Conservation (phyloP, 2,888 invertebrate species). For the Beris chalybata region DNA sequence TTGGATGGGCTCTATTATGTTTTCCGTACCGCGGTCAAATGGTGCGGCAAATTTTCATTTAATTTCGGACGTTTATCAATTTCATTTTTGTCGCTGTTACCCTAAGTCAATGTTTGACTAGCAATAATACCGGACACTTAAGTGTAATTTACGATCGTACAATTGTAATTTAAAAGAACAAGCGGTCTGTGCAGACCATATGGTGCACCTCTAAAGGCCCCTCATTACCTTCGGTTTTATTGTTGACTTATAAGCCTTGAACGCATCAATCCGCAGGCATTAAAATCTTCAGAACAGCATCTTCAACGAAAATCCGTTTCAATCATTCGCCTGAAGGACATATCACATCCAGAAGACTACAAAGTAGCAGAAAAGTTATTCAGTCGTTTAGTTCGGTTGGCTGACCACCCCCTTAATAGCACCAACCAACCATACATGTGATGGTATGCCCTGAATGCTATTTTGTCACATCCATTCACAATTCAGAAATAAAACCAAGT, state of each 20-base stretch:
- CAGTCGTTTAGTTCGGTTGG: slow-evolving; percentile 45
- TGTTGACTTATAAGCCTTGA: no score
- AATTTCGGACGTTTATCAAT: slow-evolving; percentile 20
- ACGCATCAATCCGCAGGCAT: neutral
- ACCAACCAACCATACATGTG: neutral
- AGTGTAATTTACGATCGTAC: slow-evolving; percentile 9
- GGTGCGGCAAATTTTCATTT: slow-evolving; percentile 23
- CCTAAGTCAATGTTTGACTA: neutral
- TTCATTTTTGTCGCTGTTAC: slow-evolving; percentile 2
- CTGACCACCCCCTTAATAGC: slow-evolving; percentile 41
- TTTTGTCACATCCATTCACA: slow-evolving; percentile 7
- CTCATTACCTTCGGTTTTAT: neutral
- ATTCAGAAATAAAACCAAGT: neutral
- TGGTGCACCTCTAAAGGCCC: neutral
- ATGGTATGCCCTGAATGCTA: neutral
- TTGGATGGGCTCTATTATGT: neutral
- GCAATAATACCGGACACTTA: neutral
- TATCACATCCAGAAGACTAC: slow-evolving; percentile 13
- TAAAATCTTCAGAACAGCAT: neutral
- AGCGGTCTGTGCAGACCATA: neutral
- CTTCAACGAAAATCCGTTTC: slow-evolving; percentile 12
- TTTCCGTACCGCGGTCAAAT: slow-evolving; percentile 7
- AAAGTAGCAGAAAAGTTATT: slow-evolving; percentile 38
- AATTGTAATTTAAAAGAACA: slow-evolving; percentile 16
- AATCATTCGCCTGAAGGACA: slow-evolving; percentile 8